Base-by-base conservation (phyloP, 2,888 invertebrate genomes). In the Zonitis immaculata region DNA sequence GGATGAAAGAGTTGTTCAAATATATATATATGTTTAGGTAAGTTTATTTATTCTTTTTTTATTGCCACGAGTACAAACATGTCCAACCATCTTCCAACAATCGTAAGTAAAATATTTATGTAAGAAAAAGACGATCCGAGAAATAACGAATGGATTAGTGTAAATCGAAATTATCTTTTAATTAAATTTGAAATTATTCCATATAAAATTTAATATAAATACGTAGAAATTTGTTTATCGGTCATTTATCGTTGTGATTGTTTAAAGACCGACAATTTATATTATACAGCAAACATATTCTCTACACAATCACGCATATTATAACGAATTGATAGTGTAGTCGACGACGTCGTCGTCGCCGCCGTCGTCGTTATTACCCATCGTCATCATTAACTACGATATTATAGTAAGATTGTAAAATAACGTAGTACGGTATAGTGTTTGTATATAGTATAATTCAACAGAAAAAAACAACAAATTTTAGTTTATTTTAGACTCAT, bases 1-100 rank as follows among this genome's bases (percentile, higher is more conserved):
- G 47, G 47, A 47, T 51, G 47, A 51, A 51, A 51, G 51, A 30
- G 30, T 14, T 8, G 4, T 39, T 5, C 4, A 20, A n/a, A 5
- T 30, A 5, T 2, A 3, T 30, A 6, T 12, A 5, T 14, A 3
- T 6, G 26, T n/a, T n/a, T n/a, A n/a, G n/a, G n/a, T n/a, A n/a
- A n/a, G n/a, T n/a, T n/a, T n/a, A n/a, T n/a, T n/a, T n/a, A n/a
- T n/a, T n/a, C n/a, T n/a, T n/a, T n/a, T n/a, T n/a, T n/a, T n/a
- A n/a, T n/a, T n/a, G n/a, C n/a, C n/a, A n/a, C n/a, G n/a, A n/a
- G n/a, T n/a, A n/a, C n/a, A n/a, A n/a, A n/a, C n/a, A n/a, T n/a
- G n/a, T n/a, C n/a, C n/a, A n/a, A n/a, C n/a, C n/a, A n/a, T n/a
- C n/a, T n/a, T n/a, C n/a, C n/a, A n/a, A n/a, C n/a, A n/a, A n/a